phyloP scores from a whole-genome alignment of 2,888 invertebrate species.

The Salticus scenicus region DNA sequence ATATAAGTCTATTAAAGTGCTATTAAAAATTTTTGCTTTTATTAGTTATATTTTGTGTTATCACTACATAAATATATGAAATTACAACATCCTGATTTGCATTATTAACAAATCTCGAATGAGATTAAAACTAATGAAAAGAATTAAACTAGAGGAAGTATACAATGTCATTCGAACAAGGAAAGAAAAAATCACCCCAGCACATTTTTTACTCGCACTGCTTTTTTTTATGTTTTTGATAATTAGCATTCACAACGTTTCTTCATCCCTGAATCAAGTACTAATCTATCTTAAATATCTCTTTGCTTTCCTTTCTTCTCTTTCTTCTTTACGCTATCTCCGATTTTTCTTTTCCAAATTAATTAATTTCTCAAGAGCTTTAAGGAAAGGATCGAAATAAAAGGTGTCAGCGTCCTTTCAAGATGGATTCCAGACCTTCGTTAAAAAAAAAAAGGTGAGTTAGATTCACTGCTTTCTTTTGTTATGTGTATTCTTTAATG shows the following conservation, averaged over 20 bases:
- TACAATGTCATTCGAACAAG: too few species aligned
- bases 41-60: too few species aligned
- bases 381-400: slow-evolving; percentile 47
- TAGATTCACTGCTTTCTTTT: slow-evolving; percentile 46
- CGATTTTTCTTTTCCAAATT: slow-evolving; percentile 57
- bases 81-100: too few species aligned
- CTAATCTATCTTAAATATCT: slow-evolving; percentile 49
- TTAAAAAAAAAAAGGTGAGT: slow-evolving; percentile 42
- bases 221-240: slow-evolving; percentile 60
- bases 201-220: slow-evolving; percentile 65
- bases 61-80: too few species aligned
- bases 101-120: too few species aligned
- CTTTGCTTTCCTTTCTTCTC: slow-evolving; percentile 60
- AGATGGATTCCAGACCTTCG: slow-evolving; percentile 22
- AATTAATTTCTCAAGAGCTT: slow-evolving; percentile 52
- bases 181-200: too few species aligned
- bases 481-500: slow-evolving; percentile 45
- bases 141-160: too few species aligned
- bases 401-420: slow-evolving; percentile 10
- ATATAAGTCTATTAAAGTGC: too few species aligned
- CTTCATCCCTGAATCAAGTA: slow-evolving; percentile 46
- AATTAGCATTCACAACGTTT: slow-evolving; percentile 57
- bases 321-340: slow-evolving; percentile 54
- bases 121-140: too few species aligned
- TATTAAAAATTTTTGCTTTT: too few species aligned